Base-by-base conservation (phyloP, 2,888 invertebrate genomes). In the Platerodrilus igneus region DNA sequence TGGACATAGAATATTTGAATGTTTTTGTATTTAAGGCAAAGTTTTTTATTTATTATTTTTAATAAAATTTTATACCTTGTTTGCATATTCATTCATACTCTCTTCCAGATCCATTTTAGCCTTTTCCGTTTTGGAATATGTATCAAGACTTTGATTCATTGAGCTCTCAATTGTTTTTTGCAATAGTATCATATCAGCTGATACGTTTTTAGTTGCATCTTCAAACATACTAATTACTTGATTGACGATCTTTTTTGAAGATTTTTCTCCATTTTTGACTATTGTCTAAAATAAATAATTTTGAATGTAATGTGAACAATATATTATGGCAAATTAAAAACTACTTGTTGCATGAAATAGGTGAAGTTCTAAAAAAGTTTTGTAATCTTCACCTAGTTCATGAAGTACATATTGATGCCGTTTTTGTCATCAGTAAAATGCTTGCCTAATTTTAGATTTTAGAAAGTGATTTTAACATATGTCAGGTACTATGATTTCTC, bases 81-180 rank as follows among this genome's bases (percentile, higher is more conserved):
- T 59, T 4, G 63, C 63, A 39, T 64, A 63, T 25, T 52, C 56
- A 27, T 63, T 63, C 17, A 62, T 52, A 36, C 62, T 59, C 20
- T 59, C 55, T 32, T 59, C 56, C 14, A 63, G 23, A 30, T 62
- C 59, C 2, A 40, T 47, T 34, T 56, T 58, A 37, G 58, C 50
- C n/a, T 38, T 32, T 32, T 46, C 42, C 9, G 54, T 44, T 19
- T 48, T 28, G 3, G 41, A 20, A 14, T 30, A 25, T 26, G 16
- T 37, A 30, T 43, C 16, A 9, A 15, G 9, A n/a, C 29, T 20
- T 34, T 30, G 30, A 17, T 13, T 37, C 32, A 37, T 17, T 11
- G 33, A 10, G 3, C 8, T n/a, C 6, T 26, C 9, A 2, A 38
- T 8, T 4, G 9, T 22, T 6, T 25, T 13, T 21, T 37, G 26